These are phyloP conservation scores for Theristicus caerulescens DNA, from an alignment of 2,113 vertebrate species.

Conservation along the genomic window DNA sequence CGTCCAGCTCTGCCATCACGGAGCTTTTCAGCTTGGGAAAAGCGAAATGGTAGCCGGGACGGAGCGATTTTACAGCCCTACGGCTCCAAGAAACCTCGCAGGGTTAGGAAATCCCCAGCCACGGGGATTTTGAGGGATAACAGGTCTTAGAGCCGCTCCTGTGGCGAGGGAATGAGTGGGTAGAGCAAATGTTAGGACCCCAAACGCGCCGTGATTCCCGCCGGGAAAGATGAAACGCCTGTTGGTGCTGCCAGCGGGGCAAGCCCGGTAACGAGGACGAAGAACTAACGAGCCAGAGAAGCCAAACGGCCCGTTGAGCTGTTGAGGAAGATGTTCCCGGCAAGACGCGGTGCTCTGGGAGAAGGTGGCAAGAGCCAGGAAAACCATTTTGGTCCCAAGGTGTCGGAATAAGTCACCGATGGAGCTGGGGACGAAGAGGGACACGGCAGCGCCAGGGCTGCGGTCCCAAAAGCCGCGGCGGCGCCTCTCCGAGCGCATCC, in stretches of 20 bases:
- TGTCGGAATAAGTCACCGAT: accelerated
- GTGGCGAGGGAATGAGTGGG: not conserved
- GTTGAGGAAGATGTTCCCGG: not conserved
- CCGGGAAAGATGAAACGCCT: accelerated
- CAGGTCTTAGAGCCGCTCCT: not conserved
- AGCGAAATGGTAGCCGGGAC: not conserved
- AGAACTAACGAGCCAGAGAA: not conserved
- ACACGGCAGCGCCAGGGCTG: accelerated
- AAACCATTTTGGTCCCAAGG: not conserved
- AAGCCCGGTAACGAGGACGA: not conserved
- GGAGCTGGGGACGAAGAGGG: not conserved
- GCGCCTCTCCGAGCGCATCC: accelerated
- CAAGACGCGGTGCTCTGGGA: not conserved
- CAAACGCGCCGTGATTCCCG: not conserved
- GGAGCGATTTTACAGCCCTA: not conserved
- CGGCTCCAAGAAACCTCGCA: accelerated
- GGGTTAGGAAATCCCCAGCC: not conserved
- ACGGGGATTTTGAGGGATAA: not conserved
- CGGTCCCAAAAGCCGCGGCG: accelerated
- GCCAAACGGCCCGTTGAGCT: not conserved
- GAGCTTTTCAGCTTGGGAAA: not conserved
- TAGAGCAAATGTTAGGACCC: no score
- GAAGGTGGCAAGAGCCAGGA: not conserved
- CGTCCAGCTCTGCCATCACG: not conserved
- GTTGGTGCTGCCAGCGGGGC: not conserved